phyloP scores from a whole-genome alignment of 2,797 vertebrate species.

The Poecilia wingei region DNA sequence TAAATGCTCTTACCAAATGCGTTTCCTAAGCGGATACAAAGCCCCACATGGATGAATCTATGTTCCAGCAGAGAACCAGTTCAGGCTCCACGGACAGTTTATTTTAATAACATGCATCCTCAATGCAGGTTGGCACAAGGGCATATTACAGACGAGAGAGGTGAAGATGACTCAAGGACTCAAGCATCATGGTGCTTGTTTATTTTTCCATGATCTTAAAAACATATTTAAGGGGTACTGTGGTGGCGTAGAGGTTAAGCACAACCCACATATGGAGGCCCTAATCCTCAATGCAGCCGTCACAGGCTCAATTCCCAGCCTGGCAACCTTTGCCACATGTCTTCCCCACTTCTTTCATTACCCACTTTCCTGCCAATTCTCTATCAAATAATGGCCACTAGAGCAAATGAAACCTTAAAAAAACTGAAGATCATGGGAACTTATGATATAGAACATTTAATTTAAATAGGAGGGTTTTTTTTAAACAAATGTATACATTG shows the following conservation, averaged over 20 bases:
- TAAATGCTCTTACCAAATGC: not conserved
- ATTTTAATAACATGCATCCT: constrained; percentile 13
- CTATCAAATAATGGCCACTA: too few species aligned
- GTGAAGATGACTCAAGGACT: constrained; percentile 24
- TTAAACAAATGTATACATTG: not conserved
- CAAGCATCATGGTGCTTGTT: not conserved
- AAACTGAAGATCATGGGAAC: not conserved
- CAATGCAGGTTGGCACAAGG: constrained; percentile 3
- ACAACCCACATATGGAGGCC: too few species aligned
- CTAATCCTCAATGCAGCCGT: too few species aligned
- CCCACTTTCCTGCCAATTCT: too few species aligned
- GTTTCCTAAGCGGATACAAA: not conserved
- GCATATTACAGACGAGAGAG: not conserved
- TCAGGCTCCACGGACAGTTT: constrained; percentile 10
- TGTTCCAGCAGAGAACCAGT: not conserved
- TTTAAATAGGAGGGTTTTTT: not conserved
- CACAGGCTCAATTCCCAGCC: too few species aligned
- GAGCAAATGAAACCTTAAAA: too few species aligned
- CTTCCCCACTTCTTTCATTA: too few species aligned
- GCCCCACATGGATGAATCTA: not conserved
- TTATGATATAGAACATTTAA: too few species aligned
- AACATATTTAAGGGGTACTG: too few species aligned
- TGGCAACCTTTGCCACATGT: too few species aligned
- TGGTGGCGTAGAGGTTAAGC: too few species aligned
- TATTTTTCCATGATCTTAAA: constrained; percentile 3